Base-by-base conservation (phyloP, 2,797 vertebrate species). In the Cuniculus paca region DNA sequence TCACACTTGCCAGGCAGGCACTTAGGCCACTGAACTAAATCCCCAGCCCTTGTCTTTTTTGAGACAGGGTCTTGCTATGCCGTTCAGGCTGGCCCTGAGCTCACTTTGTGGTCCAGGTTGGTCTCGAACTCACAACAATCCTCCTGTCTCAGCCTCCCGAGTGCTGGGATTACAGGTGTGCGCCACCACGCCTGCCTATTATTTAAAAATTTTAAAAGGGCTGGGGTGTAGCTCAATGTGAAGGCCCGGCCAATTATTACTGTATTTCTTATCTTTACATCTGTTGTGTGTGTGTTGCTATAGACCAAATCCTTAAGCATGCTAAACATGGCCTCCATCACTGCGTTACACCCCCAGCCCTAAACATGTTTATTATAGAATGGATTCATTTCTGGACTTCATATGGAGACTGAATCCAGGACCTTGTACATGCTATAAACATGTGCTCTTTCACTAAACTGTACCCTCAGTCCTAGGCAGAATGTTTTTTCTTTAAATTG, bases 351-450 rank as follows among this genome's bases (percentile, higher is more conserved):
- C 28, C 6, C 31, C 31, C 26, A 22, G 48, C 12, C 14, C n/a
- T 87, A 80, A n/a, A 84, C 58, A 63, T 4, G 36, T 75, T 93
- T 54, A 75, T 75, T 78, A 78, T 34, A 81, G 61, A 60, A 91
- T 50, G 31, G 56, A 91, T 60, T 74, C 54, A 48, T 72, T 82
- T 93, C 34, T 50, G n/a, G 84, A 70, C 77, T 85, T 84, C 60
- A n/a, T 12, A n/a, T 93, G 63, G 19, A 52, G 45, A 86, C 9
- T 56, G 45, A 72, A 42, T 28, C 52, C 61, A 79, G 85, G 70
- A 17, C 52, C 34, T 31, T 20, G 26, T 39, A 26, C 20, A 45
- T 80, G n/a, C n/a, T 52, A 72, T 72, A 88, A 34, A 3, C 75
- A 72, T 50, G 28, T 81, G 42, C 2, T 26, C 2, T 5, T n/a